Conservation (phyloP, 2,113 vertebrate species). For the Bostrychus sinensis region DNA sequence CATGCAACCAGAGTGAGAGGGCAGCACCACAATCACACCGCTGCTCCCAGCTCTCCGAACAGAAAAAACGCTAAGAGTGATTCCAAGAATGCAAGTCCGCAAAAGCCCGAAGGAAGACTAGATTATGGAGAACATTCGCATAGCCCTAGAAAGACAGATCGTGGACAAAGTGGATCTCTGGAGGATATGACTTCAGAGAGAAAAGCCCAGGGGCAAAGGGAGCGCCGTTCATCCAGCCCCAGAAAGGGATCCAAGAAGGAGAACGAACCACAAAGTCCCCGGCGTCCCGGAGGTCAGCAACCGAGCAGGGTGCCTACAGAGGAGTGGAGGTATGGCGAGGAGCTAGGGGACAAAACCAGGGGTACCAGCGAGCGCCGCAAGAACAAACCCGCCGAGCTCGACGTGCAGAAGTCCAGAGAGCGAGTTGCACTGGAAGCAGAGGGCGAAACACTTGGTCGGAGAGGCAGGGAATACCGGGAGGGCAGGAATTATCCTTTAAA, state of each 20-base stretch:
- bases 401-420: conserved; percentile 56
- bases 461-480: conserved; percentile 41
- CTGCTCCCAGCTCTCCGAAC: conserved; percentile 63
- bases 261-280: conserved; percentile 66
- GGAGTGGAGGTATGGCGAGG: conserved; percentile 70
- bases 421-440: conserved; percentile 48
- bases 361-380: conserved; percentile 55
- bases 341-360: conserved; percentile 43
- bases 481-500: conserved; percentile 13
- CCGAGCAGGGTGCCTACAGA: conserved; percentile 31
- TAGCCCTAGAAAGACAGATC: conserved; percentile 73
- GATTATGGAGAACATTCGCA: conserved; percentile 54
- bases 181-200: conserved; percentile 56
- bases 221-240: conserved; percentile 77
- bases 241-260: conserved; percentile 74
- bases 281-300: conserved; percentile 71
- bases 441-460: conserved; percentile 29
- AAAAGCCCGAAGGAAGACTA: conserved; percentile 48
- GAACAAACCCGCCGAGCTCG: conserved; percentile 60
- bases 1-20: conserved; percentile 46
- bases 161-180: conserved; percentile 32
- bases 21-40: conserved; percentile 60
- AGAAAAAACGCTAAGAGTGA: conserved; percentile 50
- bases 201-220: conserved; percentile 45
- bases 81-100: conserved; percentile 76